A percentile compares a stretch with the other conserved stretches of the same genome.
phyloP scores from a whole-genome alignment of 1,140 invertebrate genomes.

The Drosophila gunungcola region DNA sequence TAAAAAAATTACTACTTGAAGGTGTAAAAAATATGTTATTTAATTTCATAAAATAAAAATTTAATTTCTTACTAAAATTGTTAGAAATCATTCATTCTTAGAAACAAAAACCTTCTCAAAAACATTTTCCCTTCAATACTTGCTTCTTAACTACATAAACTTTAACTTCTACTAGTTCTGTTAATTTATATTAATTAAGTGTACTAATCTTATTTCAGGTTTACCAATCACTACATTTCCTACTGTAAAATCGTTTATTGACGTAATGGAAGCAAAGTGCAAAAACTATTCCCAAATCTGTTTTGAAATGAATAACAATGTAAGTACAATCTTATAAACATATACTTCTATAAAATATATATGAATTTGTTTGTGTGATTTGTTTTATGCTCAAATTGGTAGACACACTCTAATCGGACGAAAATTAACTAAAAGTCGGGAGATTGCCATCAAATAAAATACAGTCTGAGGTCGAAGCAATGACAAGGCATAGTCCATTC shows the following conservation, averaged over 20 bases:
- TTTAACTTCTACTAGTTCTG: too few species aligned
- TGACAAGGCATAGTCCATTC: conserved; percentile 27
- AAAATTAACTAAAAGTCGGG: conserved; percentile 21
- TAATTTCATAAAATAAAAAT: not conserved
- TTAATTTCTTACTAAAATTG: too few species aligned
- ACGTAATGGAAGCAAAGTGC: conserved; percentile 27
- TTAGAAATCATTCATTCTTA: too few species aligned
- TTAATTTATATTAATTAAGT: too few species aligned
- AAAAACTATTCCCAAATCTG: conserved; percentile 2
- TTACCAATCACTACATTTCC: not conserved
- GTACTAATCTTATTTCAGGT: not conserved
- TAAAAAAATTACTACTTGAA: not conserved
- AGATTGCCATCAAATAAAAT: conserved; percentile 17
- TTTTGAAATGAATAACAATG: not conserved
- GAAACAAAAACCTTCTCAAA: too few species aligned
- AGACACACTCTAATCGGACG: conserved; percentile 28
- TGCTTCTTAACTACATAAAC: too few species aligned
- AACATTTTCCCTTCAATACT: too few species aligned
- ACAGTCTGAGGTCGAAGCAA: conserved; percentile 43
- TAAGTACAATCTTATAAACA: not conserved
- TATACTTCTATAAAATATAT: not conserved
- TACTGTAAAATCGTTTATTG: not conserved
- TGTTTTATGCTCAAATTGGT: conserved; percentile 21
- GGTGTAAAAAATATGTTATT: not conserved
- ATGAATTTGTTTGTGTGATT: conserved; percentile 9